Evolutionary conservation across 1,140 invertebrate genomes (phyloP), one percentile per base, ranked within the genome.

Genomic region (Atta cephalotes): DNA sequence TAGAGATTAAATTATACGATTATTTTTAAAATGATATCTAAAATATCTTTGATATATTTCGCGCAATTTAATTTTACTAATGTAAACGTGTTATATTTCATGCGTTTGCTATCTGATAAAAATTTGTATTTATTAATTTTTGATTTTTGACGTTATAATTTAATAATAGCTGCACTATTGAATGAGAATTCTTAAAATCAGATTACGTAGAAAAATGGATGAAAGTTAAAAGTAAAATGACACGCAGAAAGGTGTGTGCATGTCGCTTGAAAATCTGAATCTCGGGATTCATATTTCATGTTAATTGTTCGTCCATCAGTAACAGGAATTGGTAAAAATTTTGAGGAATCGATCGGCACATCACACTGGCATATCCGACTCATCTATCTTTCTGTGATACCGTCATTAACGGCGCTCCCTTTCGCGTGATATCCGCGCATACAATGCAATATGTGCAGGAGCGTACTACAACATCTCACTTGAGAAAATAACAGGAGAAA

Each of bases 401-500:
- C 65, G 66, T 81, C 79, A 81, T 81, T 81, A 81, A 6, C 66
- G 79, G 51, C 25, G 51, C 66, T 60, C 51, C 66, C 35, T 81
- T 81, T 81, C 16, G 79, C 21, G 35, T 31, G 31, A 53, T 45
- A 79, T 49, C 39, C 84, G 28, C 86, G 28, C 51, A 56, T 28
- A 79, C 58, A 39, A 66, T 18, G 56, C 5, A 31, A 63, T 63
- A 18, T 53, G 28, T 45, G 58, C 28, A 35, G 10, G 14, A 76
- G 60, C 10, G 53, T 71, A 81, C 39, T 14, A 3, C 16, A 35
- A 31, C 14, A 45, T 53, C n/a, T 39, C 63, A 56, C 21, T 35
- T 53, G 53, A n/a, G 71, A 68, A 85, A 89, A 87, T 85, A 82
- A 88, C 35, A 16, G 35, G 21, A 31, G 2, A 70, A 56, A 45